Conservation (phyloP, 2,888 invertebrate genomes). For the Ischnus inquisitorius region DNA sequence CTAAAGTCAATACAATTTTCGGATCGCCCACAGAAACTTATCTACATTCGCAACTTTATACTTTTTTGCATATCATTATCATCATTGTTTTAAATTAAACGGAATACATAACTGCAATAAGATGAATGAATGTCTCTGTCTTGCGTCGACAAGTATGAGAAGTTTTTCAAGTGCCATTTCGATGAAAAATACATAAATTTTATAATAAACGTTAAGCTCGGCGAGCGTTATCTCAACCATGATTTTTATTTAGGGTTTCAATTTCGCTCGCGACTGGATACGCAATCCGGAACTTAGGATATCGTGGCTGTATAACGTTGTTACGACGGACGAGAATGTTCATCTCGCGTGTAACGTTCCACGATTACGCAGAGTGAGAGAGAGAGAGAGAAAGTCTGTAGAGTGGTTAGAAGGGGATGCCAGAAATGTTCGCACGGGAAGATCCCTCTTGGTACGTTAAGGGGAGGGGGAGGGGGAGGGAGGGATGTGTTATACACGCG, state of each 20-base stretch:
- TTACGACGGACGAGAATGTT: conserved; percentile 58
- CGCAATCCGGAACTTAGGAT: conserved; percentile 15
- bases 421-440: conserved; percentile 56
- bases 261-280: conserved; percentile 10
- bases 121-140: too few species aligned
- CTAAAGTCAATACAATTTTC: conserved; percentile 8
- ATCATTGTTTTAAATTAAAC: too few species aligned
- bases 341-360: conserved; percentile 57
- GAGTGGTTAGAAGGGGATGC: conserved; percentile 16
- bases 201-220: background rate
- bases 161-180: background rate
- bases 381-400: background rate
- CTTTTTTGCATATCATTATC: too few species aligned
- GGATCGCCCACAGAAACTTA: too few species aligned
- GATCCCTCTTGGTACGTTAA: conserved; percentile 34
- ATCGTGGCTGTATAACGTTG: conserved; percentile 28
- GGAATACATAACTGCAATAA: too few species aligned
- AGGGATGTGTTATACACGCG: conserved; percentile 31
- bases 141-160: background rate
- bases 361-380: conserved; percentile 36
- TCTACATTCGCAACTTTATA: too few species aligned
- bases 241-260: conserved; percentile 12
- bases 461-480: background rate
- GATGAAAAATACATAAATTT: background rate
- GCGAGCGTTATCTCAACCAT: background rate